Base-by-base conservation (phyloP, 2,113 vertebrate genomes). In the Rhineura floridana region DNA sequence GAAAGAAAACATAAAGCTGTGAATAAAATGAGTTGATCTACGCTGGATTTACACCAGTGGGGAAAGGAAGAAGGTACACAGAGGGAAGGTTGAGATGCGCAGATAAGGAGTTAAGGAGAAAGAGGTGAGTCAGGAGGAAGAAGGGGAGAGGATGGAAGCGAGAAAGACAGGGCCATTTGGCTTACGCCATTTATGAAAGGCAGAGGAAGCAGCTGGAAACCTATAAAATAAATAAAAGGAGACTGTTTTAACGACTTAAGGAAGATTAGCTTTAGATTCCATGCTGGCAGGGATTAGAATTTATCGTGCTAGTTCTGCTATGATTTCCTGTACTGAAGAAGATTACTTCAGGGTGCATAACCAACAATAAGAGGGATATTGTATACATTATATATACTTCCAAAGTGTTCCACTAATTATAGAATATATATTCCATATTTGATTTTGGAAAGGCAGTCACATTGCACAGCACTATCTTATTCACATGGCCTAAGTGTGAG, bases 1-100 rank as follows among this genome's bases (percentile, higher is more conserved):
- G 42, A 91, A 28, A 93, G 86, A 90, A 44, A 63, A 52, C 69
- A 81, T 82, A 62, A 84, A 83, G 55, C 50, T 70, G 67, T 84
- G n/a, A 81, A 72, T 87, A 52, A 80, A 21, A 90, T 77, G 7
- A 69, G 33, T 82, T 25, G 30, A 30, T 76, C 3, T 85, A 67
- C 83, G n/a, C 33, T 55, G 46, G 62, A 72, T 69, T 77, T 44
- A 42, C 5, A 72, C 55, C 30, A 42, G 8, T 28, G 25, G n/a
- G 67, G 36, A 87, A 72, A 72, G 44, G n/a, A 81, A 44, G 62
- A 52, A 42, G 11, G 17, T 15, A 2, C 1, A 12, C 36, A 30
- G 6, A n/a, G 4, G 2, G 3, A 1, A 12, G 0, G 17, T 19
- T 50, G 55, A 44, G 44, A 42, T 28, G 28, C 62, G 30, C 13